Percentiles rank a stretch among this genome's conserved stretches.
Evolutionary conservation across 2,888 invertebrate species (phyloP).

Genomic region (Nomada ferruginata): DNA sequence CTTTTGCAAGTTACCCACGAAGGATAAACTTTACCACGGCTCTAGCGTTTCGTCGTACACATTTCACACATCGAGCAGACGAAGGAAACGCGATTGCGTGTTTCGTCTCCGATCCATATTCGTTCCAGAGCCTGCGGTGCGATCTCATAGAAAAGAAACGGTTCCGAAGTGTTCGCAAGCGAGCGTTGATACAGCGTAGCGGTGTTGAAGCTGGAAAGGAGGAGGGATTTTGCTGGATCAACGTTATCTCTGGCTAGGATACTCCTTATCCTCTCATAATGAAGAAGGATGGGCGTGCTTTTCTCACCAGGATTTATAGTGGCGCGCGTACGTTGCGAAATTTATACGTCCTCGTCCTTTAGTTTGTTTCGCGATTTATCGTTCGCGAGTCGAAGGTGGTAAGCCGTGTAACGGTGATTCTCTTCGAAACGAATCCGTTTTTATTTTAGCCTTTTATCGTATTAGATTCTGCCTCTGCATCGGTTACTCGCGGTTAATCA

Average conservation of each 20-base stretch:
- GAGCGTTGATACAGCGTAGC: constrained; percentile 33
- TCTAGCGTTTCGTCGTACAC: constrained; percentile 61
- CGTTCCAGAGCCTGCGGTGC: constrained; percentile 29
- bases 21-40: constrained; percentile 65
- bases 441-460: background rate
- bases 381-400: constrained; percentile 9
- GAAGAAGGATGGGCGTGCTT: constrained; percentile 63
- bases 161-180: constrained; percentile 41
- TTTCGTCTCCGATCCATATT: constrained; percentile 33
- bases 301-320: constrained; percentile 59
- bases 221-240: constrained; percentile 21
- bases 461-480: background rate
- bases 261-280: constrained; percentile 60
- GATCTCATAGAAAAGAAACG: constrained; percentile 14
- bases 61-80: constrained; percentile 45
- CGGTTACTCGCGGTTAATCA: too few species aligned
- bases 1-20: constrained; percentile 36
- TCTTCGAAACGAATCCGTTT: background rate
- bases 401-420: constrained; percentile 36
- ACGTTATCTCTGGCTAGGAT: constrained; percentile 43
- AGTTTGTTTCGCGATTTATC: constrained; percentile 28
- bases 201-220: background rate
- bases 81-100: constrained; percentile 53
- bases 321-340: constrained; percentile 48
- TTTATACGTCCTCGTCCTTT: constrained; percentile 50